Conservation (phyloP, 1,140 invertebrate species). For the Ruditapes philippinarum region DNA sequence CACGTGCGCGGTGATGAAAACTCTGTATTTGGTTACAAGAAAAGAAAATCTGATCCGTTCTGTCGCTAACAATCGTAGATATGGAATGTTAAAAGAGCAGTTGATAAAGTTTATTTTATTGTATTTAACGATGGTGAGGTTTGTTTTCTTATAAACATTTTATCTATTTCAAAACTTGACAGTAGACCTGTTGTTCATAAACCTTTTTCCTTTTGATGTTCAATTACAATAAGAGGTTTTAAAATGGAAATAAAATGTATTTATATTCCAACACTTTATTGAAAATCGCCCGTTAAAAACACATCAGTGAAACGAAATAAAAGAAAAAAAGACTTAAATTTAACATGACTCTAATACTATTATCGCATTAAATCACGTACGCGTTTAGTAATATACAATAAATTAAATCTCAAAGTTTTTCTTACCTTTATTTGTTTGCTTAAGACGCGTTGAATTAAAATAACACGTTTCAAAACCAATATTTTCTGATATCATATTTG, state of each 20-base stretch:
- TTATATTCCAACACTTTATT: no score
- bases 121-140: background rate
- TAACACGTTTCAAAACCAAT: background rate
- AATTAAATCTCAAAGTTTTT: no score
- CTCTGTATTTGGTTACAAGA: no score
- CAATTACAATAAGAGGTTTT: background rate
- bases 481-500: background rate
- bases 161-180: no score
- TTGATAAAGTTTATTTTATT: no score
- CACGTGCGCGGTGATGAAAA: no score
- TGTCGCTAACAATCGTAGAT: no score
- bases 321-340: background rate
- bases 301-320: background rate
- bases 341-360: background rate
- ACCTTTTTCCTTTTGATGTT: background rate
- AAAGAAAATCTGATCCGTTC: no score
- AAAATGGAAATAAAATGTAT: background rate
- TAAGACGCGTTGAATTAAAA: background rate
- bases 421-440: no score
- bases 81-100: no score
- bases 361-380: background rate
- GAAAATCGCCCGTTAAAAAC: background rate
- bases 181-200: background rate
- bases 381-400: background rate
- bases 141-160: background rate